Base-by-base conservation (phyloP, 2,888 invertebrate species). In the Calliscelio sp. region DNA sequence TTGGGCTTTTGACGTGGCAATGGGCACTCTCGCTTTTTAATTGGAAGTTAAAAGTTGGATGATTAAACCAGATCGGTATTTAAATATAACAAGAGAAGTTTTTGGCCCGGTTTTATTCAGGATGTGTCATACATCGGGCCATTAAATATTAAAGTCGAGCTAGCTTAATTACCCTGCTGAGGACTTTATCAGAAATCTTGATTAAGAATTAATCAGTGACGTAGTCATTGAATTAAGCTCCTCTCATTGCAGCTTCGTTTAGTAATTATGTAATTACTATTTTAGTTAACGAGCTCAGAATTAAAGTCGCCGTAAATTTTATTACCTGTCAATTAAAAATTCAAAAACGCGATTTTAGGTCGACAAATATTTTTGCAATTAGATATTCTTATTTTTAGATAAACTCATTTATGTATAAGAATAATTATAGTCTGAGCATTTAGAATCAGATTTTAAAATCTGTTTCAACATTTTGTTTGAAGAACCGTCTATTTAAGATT, bases 1-100 rank as follows among this genome's bases (percentile, higher is more conserved):
- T 81, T 68, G 66, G 59, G 41, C 35, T 68, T 66, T 81, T 81
- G 80, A 73, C 28, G 25, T 80, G 80, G 73, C 80, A 73, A 80
- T n/a, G n/a, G 38, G 49, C 22, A 65, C 66, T 49, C 65, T 80
- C 57, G 71, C 38, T 66, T 80, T 80, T 80, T 73, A 80, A 80
- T 73, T 80, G 73, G 65, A 2, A 65, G 28, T 22, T 65, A 71
- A 65, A 80, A 38, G 63, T 35, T 61, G 20, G 41, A 61, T 57
- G 28, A 57, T 65, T 28, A 22, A 65, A 55, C 14, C 11, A 18
- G 16, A 59, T 74, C 46, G 41, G 16, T n/a, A n/a, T 38, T 73
- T 49, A 35, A 74, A 61, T 61, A 61, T 49, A 49, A 49, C 73
- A 28, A 8, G 38, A 38, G 28, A 35, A 41, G 53, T 38, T n/a